These are phyloP conservation scores for Cantharis lateralis DNA, from an alignment of 2,888 invertebrate species.

Conservation along the genomic window DNA sequence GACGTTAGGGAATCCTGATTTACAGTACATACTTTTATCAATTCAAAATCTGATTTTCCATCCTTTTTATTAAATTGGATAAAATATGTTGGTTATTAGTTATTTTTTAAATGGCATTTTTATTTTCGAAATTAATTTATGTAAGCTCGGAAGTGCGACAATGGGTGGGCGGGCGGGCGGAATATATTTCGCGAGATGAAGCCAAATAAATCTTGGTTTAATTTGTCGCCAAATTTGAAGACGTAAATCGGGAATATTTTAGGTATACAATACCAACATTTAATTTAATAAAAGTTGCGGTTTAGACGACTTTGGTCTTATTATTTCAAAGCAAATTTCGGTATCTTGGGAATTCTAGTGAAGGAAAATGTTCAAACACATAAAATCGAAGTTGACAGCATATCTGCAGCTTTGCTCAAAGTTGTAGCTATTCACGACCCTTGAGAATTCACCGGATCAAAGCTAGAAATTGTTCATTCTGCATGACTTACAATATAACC, in stretches of 20 bases:
- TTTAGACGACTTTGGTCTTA: constrained; percentile 6
- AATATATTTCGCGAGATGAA: background rate
- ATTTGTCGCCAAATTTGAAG: background rate
- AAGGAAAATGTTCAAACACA: constrained; percentile 10
- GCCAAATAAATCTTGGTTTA: background rate
- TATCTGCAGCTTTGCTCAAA: constrained; percentile 17
- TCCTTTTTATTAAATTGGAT: background rate
- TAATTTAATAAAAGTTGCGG: background rate
- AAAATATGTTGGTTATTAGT: background rate
- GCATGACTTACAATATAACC: constrained; percentile 9
- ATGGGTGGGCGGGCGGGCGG: background rate
- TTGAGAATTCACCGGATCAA: constrained; percentile 12
- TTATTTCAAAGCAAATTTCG: constrained; percentile 13
- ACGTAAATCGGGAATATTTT: background rate
- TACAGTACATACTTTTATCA: constrained; percentile 27
- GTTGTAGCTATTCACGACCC: constrained; percentile 6
- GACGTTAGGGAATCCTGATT: constrained; percentile 39
- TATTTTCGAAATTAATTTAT: background rate
- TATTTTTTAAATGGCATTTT: background rate
- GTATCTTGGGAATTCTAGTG: constrained; percentile 4
- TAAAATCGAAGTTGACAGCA: constrained; percentile 15
- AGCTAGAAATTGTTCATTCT: constrained; percentile 13
- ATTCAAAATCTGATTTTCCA: background rate
- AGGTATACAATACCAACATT: background rate
- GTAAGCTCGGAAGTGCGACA: background rate